These are phyloP conservation scores for Tipula confusa DNA, from an alignment of 2,888 invertebrate species.

Conservation along the genomic window DNA sequence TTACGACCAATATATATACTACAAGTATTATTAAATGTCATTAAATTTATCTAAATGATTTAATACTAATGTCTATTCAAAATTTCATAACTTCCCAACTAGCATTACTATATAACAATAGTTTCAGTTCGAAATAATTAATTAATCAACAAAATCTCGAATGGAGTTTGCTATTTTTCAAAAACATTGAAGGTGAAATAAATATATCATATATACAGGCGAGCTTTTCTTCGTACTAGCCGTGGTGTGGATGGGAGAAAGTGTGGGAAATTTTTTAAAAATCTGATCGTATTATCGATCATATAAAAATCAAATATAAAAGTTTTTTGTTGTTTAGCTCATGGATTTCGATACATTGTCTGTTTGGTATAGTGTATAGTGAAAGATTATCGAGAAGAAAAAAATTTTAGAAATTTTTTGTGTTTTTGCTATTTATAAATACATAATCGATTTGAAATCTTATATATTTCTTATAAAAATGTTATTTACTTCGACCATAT, in stretches of 20 bases:
- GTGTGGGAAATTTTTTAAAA: not conserved
- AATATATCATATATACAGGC: not conserved
- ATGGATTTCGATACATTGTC: not conserved
- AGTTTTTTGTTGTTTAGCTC: not conserved
- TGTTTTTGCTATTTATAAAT: not conserved
- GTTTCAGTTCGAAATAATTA: not conserved
- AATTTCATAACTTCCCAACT: not conserved
- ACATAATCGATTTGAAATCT: conserved; percentile 1
- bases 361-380: not conserved
- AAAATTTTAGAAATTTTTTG: not conserved
- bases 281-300: not conserved
- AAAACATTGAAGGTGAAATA: not conserved
- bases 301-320: not conserved
- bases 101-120: not conserved
- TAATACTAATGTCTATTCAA: not conserved
- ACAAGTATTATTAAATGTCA: not conserved
- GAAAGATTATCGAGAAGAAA: not conserved
- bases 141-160: not conserved
- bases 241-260: not conserved
- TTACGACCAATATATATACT: not conserved
- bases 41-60: not conserved
- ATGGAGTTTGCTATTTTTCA: not conserved
- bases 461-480: not conserved
- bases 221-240: not conserved
- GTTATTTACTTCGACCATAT: conserved; percentile 7